Base-by-base conservation (phyloP, 2,113 vertebrate species). In the Prolemur simus region DNA sequence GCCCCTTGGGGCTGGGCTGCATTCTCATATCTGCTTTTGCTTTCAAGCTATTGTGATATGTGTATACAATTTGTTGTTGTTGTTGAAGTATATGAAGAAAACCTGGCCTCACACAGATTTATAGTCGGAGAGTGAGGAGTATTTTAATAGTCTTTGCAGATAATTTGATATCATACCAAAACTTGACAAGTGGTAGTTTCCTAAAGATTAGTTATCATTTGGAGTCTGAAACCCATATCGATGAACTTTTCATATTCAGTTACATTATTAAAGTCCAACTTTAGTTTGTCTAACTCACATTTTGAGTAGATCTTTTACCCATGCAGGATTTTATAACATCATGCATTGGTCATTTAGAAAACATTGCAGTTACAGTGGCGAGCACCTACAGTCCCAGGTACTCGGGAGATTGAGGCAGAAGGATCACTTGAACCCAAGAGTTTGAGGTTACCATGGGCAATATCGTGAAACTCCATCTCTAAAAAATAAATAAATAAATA, bases 111-210 rank as follows among this genome's bases (percentile, higher is more conserved):
- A 78, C 17, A 56, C 68, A 74, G 68, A 63, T 69, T 73, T 84
- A 42, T 92, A 54, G 47, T 82, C 73, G 68, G 71, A 94, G 78
- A 89, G 14, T 78, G n/a, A 94, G 14, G 42, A 89, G 34, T 69
- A 54, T 89, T 74, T 93, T 60, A 60, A 27, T 90, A 34, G 49
- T 12, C 74, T 89, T 82, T 93, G 81, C 42, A 54, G 74, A 87
- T 93, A 82, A 95, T 82, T 90, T 95, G 90, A 81, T 96, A 93
- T 42, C 69, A 93, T 25, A 87, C 96, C 87, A 90, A 95, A 96
- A 96, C 89, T 93, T 90, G 86, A 90, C 87, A 82, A 76, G 74
- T 68, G n/a, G 27, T 73, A 45, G 34, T 94, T 89, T 95, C 73
- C 73, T 86, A 78, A 95, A 97, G 80, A 58, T 94, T 77, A 86